Base-by-base conservation (phyloP, 2,888 invertebrate genomes). In the Ophion ventricosus region DNA sequence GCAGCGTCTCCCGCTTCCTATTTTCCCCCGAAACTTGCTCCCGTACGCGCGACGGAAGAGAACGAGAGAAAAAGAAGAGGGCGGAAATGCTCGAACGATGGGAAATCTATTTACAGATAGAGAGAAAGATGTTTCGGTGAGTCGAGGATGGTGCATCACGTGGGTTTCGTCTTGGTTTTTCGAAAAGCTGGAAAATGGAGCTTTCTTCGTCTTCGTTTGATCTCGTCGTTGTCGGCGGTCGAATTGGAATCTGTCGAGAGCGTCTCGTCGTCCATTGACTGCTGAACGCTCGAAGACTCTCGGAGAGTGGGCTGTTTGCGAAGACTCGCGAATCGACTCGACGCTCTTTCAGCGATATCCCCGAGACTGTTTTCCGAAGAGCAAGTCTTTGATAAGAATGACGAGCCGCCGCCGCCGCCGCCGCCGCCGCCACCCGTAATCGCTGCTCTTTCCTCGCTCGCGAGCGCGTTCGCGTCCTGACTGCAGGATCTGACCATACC, bases 211-310 rank as follows among this genome's bases (percentile, higher is more conserved):
- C 96, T 94, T 56, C 95, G 95, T 78, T 95, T 94, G 23, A 94
- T 90, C 86, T 94, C 96, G 90, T 96, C 96, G 86, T 93, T 92
- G 80, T 96, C 96, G 90, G 95, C 94, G 5, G 96, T 94, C 0
- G 96, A 96, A 86, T 93, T 94, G 0, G 96, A 96, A 90, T 96
- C 96, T 0, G 96, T 96, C 1, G 96, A 96, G 82, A 94, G 94
- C 20, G 95, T 93, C 88, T 96, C 96, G 85, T 96, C 96, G 87
- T 96, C 96, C 0, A 93, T 87, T 11, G 91, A 91, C 87, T 91
- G 88, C 87, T 91, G 88, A 2, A 93, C 88, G 2, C 91, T 91
- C 29, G 92, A 90, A 5, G 89, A 66, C 3, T 43, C 54, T 8
- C 56, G 70, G 2, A 25, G 25, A 23, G 35, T 57, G 4, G 57